phyloP scores from a whole-genome alignment of 2,113 vertebrate species.

The Tragelaphus scriptus region DNA sequence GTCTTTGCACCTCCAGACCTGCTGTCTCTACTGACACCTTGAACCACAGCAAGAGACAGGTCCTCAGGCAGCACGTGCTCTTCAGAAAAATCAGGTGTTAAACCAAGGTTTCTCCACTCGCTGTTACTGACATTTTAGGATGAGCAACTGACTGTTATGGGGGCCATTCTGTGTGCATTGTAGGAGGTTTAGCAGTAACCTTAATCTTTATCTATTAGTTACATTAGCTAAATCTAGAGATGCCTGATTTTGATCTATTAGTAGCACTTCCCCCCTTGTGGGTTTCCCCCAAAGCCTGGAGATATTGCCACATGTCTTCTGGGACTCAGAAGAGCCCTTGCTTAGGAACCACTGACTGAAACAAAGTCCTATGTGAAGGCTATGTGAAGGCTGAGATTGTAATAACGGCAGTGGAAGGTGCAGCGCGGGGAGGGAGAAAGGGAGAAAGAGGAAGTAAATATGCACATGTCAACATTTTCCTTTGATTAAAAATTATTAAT shows the following conservation, averaged over 20 bases:
- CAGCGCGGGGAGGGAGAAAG: accelerated
- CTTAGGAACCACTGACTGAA: neutral
- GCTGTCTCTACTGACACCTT: neutral
- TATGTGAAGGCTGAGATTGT: neutral
- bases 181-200: neutral
- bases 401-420: neutral
- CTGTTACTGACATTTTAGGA: neutral
- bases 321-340: neutral
- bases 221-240: neutral
- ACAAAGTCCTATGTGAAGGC: neutral
- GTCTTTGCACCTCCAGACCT: neutral
- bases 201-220: neutral
- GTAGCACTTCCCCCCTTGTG: accelerated
- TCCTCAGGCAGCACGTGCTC: neutral
- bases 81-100: neutral
- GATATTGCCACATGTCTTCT: neutral
- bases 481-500: neutral
- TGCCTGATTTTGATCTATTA: neutral
- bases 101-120: neutral
- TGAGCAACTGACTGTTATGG: no score
- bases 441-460: neutral
- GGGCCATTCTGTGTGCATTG: neutral
- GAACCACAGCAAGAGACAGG: neutral
- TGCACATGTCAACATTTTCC: neutral
- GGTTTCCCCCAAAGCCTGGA: neutral